Evolutionary conservation across 2,888 invertebrate species (phyloP).

Genomic region (Loripinus fragilis): DNA sequence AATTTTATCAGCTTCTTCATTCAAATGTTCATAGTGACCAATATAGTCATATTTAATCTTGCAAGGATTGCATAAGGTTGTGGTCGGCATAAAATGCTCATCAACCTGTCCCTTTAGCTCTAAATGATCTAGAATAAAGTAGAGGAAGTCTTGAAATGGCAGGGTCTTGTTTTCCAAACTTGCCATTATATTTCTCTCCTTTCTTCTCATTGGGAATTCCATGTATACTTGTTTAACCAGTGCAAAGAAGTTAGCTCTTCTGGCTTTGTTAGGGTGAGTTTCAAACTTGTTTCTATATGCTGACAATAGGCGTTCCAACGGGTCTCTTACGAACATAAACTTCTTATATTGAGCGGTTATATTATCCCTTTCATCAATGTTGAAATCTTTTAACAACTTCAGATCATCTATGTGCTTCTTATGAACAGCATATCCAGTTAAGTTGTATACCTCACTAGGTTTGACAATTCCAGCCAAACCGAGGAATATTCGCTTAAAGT

Average conservation of each 20-base stretch:
- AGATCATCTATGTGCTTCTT: constrained; percentile 59
- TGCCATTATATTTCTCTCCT: constrained; percentile 65
- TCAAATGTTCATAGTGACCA: constrained; percentile 93
- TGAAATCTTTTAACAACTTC: constrained; percentile 59
- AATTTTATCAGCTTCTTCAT: constrained; percentile 89
- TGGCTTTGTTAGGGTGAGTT: constrained; percentile 27
- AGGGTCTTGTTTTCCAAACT: constrained; percentile 38
- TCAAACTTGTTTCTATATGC: constrained; percentile 94
- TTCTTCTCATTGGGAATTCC: constrained; percentile 66
- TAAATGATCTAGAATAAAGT: constrained; percentile 87
- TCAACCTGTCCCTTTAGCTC: constrained; percentile 85
- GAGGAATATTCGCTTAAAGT: constrained; percentile 96
- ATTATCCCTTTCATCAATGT: constrained; percentile 86
- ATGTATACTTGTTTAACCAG: constrained; percentile 13
- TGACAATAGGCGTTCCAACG: constrained; percentile 94
- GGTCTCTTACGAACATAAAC: constrained; percentile 94
- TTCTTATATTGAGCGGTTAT: constrained; percentile 87
- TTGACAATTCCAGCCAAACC: constrained; percentile 87
- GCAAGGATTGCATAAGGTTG: constrained; percentile 93
- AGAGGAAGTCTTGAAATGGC: constrained; percentile 79
- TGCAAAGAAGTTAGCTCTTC: constrained; percentile 17
- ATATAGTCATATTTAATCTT: constrained; percentile 93
- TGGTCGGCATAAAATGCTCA: constrained; percentile 95
- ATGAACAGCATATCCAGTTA: constrained; percentile 70
- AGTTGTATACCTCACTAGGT: constrained; percentile 53